phyloP scores from a whole-genome alignment of 2,888 invertebrate species.

The Allacma fusca region DNA sequence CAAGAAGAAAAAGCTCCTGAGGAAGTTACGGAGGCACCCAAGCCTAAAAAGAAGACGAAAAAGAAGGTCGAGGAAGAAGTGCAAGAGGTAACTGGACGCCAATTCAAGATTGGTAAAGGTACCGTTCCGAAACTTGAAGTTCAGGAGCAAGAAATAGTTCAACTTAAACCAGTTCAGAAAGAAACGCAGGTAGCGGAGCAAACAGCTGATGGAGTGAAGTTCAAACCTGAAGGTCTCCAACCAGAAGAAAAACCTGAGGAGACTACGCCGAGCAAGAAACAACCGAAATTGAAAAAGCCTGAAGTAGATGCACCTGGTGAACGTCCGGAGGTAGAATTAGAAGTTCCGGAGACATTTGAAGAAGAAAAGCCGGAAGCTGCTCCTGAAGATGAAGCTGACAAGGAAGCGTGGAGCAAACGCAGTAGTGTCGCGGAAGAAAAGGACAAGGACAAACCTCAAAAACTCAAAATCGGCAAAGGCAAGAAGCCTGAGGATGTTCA shows the following conservation, averaged over 20 bases:
- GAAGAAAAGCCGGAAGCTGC: too few species aligned
- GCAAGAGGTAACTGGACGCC: not conserved
- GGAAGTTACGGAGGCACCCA: not conserved
- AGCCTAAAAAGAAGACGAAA: not conserved
- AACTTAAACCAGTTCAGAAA: not conserved
- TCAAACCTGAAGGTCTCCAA: slow-evolving; percentile 1
- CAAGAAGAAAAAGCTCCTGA: not conserved
- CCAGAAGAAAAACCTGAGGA: slow-evolving; percentile 1
- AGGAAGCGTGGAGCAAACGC: too few species aligned
- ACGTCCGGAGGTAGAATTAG: too few species aligned
- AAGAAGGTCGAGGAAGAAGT: slow-evolving; percentile 23
- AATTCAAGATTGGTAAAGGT: not conserved
- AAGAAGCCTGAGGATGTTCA: slow-evolving; percentile 8
- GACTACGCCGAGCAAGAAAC: too few species aligned
- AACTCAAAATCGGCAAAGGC: slow-evolving; percentile 43
- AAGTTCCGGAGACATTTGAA: too few species aligned
- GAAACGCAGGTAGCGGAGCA: not conserved
- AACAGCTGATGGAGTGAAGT: not conserved
- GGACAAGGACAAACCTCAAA: slow-evolving; percentile 43
- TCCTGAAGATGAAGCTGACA: too few species aligned
- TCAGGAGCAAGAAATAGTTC: not conserved
- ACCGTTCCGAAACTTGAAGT: not conserved
- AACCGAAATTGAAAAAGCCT: too few species aligned
- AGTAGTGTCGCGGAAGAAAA: too few species aligned
- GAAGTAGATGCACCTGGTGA: too few species aligned